phyloP scores from a whole-genome alignment of 2,797 vertebrate species.

The Parauchenoglanis punctatus region DNA sequence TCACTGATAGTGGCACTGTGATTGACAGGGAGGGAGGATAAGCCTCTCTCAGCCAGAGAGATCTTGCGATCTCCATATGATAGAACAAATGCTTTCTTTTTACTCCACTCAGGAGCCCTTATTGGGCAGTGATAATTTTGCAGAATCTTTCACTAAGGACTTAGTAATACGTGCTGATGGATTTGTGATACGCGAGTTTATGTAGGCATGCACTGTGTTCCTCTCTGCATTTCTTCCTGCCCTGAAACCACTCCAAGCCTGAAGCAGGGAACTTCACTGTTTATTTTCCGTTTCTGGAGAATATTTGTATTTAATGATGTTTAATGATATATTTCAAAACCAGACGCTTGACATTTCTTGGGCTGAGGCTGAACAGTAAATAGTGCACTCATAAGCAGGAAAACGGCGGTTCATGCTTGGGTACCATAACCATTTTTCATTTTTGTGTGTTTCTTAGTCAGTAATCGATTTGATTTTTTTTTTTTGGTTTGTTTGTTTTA shows the following conservation, averaged over 20 bases:
- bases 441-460: constrained; percentile 4
- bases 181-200: neutral
- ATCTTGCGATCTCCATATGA: neutral
- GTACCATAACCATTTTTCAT: neutral
- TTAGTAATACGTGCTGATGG: neutral
- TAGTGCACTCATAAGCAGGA: neutral
- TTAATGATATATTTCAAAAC: constrained; percentile 52
- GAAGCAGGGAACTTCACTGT: constrained; percentile 12
- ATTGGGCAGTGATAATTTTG: neutral
- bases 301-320: constrained; percentile 60
- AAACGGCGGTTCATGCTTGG: neutral
- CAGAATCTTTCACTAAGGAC: neutral
- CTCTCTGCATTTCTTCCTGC: constrained; percentile 47
- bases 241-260: constrained; percentile 54
- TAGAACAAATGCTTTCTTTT: neutral
- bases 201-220: constrained; percentile 22
- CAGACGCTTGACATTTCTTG: constrained; percentile 17
- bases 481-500: constrained; percentile 59
- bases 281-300: constrained; percentile 55
- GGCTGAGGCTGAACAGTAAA: constrained; percentile 9
- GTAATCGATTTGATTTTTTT: neutral
- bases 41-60: neutral
- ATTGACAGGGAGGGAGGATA: neutral
- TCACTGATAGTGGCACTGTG: neutral
- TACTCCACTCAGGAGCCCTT: neutral